Evolutionary conservation across 2,113 vertebrate species (phyloP).

Genomic region (Salvelinus alpinus): DNA sequence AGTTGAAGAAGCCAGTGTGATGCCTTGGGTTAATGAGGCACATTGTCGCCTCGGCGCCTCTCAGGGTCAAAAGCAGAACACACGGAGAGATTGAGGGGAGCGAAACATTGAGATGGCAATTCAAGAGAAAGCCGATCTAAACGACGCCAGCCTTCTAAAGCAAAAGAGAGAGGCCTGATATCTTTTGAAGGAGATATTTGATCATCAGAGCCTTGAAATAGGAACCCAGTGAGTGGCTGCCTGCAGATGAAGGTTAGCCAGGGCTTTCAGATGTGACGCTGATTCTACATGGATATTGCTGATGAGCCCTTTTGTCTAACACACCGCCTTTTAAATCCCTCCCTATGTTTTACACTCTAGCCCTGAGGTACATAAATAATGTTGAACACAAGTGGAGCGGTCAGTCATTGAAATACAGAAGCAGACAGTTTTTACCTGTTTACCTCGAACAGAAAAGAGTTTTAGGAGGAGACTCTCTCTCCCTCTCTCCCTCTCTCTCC

Average conservation of each 20-base stretch:
- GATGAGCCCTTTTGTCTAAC: slow-evolving; percentile 37
- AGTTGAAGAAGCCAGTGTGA: slow-evolving; percentile 61
- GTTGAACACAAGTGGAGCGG: slow-evolving; percentile 21
- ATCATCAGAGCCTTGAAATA: slow-evolving; percentile 90
- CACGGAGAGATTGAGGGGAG: slow-evolving; percentile 53
- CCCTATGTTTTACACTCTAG: slow-evolving; percentile 16
- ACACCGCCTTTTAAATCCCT: slow-evolving; percentile 25
- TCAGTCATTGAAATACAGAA: slow-evolving; percentile 19
- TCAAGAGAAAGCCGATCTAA: slow-evolving; percentile 27
- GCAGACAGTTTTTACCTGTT: slow-evolving; percentile 32
- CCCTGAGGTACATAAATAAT: slow-evolving; percentile 71
- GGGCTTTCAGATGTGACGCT: slow-evolving; percentile 20
- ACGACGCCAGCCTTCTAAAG: slow-evolving; percentile 15
- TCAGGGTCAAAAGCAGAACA: slow-evolving; percentile 63
- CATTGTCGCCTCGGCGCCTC: slow-evolving; percentile 38
- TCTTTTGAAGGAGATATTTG: slow-evolving; percentile 88
- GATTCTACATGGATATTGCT: slow-evolving; percentile 39
- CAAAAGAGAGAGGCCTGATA: slow-evolving; percentile 62
- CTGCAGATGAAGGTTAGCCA: slow-evolving; percentile 82
- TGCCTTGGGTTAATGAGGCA: slow-evolving; percentile 71
- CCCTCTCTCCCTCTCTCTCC: background rate
- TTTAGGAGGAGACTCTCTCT: slow-evolving; percentile 23
- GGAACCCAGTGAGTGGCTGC: slow-evolving; percentile 75
- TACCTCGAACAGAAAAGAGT: slow-evolving; percentile 29
- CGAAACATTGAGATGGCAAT: slow-evolving; percentile 27